Percentiles rank a stretch among this genome's conserved stretches.
Conservation (phyloP, 2,888 invertebrate genomes). For the Machimus atricapillus region DNA sequence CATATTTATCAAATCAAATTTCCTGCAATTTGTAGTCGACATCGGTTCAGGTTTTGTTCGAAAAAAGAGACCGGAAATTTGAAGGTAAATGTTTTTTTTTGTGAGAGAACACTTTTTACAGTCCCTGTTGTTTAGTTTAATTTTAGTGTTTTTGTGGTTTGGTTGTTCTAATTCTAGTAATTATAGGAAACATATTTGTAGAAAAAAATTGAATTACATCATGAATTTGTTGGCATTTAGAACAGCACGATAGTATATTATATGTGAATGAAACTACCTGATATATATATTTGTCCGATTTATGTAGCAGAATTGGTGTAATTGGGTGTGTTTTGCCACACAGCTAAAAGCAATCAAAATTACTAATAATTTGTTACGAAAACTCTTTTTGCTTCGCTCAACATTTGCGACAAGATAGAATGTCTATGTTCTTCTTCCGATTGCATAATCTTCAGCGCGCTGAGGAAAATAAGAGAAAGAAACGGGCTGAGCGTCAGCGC, state of each 20-base stretch:
- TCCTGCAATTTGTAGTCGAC: background rate
- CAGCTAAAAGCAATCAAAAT: background rate
- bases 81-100: background rate
- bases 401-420: slow-evolving; percentile 63
- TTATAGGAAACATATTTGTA: background rate
- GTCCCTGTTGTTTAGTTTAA: too few species aligned
- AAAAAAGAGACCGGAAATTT: background rate
- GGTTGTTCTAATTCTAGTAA: too few species aligned
- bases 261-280: background rate
- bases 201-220: background rate
- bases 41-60: background rate
- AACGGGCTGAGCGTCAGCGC: slow-evolving; percentile 64
- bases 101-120: background rate
- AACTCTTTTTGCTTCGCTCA: background rate
- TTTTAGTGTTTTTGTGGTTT: too few species aligned
- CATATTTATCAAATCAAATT: background rate
- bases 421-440: slow-evolving; percentile 96
- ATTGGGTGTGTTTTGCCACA: background rate
- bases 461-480: slow-evolving; percentile 77
- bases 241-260: background rate
- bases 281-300: background rate
- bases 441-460: slow-evolving; percentile 89
- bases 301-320: background rate
- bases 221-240: background rate
- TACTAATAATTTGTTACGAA: background rate